Base-by-base conservation (phyloP, 2,113 vertebrate genomes). In the Aleadryas rufinucha region DNA sequence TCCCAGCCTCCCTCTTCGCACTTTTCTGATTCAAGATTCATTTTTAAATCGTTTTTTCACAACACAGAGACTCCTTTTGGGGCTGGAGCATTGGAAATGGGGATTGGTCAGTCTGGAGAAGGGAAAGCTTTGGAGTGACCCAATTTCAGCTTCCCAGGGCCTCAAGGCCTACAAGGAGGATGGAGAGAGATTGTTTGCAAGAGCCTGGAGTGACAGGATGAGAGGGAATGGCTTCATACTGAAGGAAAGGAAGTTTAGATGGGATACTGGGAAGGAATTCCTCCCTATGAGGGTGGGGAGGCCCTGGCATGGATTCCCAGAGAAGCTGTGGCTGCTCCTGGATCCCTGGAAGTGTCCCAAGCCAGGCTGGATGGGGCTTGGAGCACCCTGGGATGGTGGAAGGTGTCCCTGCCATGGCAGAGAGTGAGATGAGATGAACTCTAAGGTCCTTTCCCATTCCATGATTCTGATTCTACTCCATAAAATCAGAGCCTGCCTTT, bases 351-450 rank as follows among this genome's bases (percentile, higher is more conserved):
- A 50, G 17, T 31, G 52, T 1, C 44, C 61, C 35, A 35, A 26
- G 13, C 3, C 44, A 31, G 42, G 50, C 0, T 42, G n/a, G 49
- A 54, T 0, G 0, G 16, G 15, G 12, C 6, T 28, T 23, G 52
- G 52, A 66, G 83, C 42, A 57, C 0, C 24, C 52, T 57, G 70
- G 70, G 24, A 2, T 1, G 0, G 30, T 21, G 44, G 21, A 2
- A 72, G 9, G 6, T 22, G 33, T 63, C 17, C 33, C 37, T 61
- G 33, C 16, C 33, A 14, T n/a, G 50, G 42, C 10, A 30, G 24
- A 16, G 49, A n/a, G 1, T 52, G 11, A 37, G 12, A 23, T 6
- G 0, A 4, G 23, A 28, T 37, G 37, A 52, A 3, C 22, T 27
- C 8, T 5, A 31, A 66, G 4, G 13, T 14, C 21, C 33, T 14